Evolutionary conservation across 1,140 invertebrate genomes (phyloP).

Genomic region (Drosophila kikkawai): DNA sequence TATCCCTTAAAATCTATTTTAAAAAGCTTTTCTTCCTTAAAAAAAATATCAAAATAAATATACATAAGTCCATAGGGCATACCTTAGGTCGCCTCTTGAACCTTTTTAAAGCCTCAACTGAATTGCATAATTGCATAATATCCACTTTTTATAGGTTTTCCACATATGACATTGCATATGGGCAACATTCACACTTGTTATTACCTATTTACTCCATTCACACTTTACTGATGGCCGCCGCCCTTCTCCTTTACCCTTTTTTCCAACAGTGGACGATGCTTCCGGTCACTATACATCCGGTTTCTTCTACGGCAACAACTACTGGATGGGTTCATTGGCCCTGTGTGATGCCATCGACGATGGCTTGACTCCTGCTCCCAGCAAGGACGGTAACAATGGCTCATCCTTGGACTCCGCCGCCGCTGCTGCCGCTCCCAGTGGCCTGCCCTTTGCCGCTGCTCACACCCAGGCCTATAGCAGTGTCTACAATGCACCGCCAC

Average conservation of each 20-base stretch:
- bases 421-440: conserved; percentile 32
- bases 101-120: neutral
- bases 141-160: conserved; percentile 1
- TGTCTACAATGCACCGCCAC: conserved; percentile 84
- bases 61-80: conserved; percentile 15
- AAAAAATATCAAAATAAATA: too few relatives aligned
- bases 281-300: conserved; percentile 91
- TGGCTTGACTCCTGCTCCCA: conserved; percentile 5
- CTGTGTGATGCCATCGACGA: conserved; percentile 90
- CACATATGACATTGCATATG: conserved; percentile 8
- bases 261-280: conserved; percentile 90
- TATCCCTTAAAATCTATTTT: neutral
- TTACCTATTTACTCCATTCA: neutral
- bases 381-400: conserved; percentile 49
- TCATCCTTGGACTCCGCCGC: conserved; percentile 13
- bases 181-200: conserved; percentile 13
- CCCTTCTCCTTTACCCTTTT: conserved; percentile 53
- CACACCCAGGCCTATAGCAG: conserved; percentile 74
- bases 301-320: conserved; percentile 94
- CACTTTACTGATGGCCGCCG: conserved; percentile 24
- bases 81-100: too few relatives aligned
- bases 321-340: conserved; percentile 91
- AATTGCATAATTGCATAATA: conserved; percentile 34
- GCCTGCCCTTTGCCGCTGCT: conserved; percentile 77
- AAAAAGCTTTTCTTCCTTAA: neutral